A percentile compares a stretch with the other conserved stretches of the same genome.
phyloP scores from a whole-genome alignment of 2,797 vertebrate species.

The Cirrhinus molitorella region DNA sequence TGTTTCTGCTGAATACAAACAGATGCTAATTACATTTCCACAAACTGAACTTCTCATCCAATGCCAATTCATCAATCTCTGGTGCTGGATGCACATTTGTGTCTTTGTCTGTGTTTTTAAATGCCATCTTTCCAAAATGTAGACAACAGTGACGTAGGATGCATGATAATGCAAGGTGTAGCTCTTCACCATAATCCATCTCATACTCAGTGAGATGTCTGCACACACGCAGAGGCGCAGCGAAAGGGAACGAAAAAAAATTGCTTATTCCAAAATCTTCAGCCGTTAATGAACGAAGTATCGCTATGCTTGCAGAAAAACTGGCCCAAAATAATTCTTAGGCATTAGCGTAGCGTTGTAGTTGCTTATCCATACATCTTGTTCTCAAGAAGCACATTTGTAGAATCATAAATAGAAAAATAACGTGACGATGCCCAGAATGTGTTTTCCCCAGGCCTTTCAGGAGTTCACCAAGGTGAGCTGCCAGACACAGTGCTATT shows the following conservation, averaged over 20 bases:
- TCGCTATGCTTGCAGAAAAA: constrained; percentile 44
- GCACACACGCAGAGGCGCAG: constrained; percentile 10
- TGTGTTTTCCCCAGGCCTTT: not conserved
- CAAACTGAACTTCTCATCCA: constrained; percentile 11
- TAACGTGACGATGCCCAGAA: not conserved
- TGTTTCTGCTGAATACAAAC: constrained; percentile 17
- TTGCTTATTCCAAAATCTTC: constrained; percentile 41
- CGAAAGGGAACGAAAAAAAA: not conserved
- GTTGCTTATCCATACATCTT: constrained; percentile 42
- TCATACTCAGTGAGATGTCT: constrained; percentile 14
- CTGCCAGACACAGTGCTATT: not conserved
- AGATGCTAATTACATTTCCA: constrained; percentile 19
- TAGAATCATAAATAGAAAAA: constrained; percentile 35
- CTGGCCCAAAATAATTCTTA: not conserved
- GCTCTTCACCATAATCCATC: constrained; percentile 30
- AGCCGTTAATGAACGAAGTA: constrained; percentile 17
- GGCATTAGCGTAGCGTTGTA: constrained; percentile 40
- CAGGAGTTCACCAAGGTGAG: not conserved
- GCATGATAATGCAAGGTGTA: constrained; percentile 3
- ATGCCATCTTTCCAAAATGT: constrained; percentile 7
- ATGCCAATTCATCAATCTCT: constrained; percentile 13
- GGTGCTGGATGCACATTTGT: not conserved
- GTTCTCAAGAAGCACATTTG: constrained; percentile 24
- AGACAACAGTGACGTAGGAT: not conserved
- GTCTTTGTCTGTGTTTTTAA: constrained; percentile 29